Evolutionary conservation across 2,888 invertebrate species (phyloP), one percentile per base, ranked within the genome.

Genomic region (Tetranychus truncatus): DNA sequence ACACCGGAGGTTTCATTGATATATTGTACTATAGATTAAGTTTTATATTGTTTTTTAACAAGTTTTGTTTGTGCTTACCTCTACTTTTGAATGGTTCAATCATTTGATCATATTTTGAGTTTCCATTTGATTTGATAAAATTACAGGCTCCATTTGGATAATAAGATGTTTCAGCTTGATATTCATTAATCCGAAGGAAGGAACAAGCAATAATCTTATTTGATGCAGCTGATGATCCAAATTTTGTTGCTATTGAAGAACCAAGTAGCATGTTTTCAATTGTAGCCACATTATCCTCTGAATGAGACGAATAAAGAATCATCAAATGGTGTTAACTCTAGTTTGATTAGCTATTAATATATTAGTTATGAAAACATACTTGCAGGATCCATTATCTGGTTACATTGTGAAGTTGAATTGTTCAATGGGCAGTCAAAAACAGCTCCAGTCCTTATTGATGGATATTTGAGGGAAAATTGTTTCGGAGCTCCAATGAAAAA

Each of bases 141-240:
- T 24, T 20, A 69, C 69, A 69, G 11, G 20, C 34, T 20, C 69
- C 69, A 5, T 69, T 69, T 69, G 69, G 69, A 69, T 69, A 69
- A 8, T 69, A 18, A 3, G 69, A 69, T 34, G 34, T 34, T 6
- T 69, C 20, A 24, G 21, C 20, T 21, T 21, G 21, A 21, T 20
- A 18, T 11, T 21, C 21, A 20, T 69, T 69, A 20, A 21, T 24
- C 20, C 20, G 18, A 24, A 69, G 20, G 11, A 20, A 20, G 20
- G 69, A 69, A 69, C 69, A 69, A 69, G 55, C 7, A 55, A 55
- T 55, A 34, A 34, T 4, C 34, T 34, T 34, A 34, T 34, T 34
- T 34, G 34, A 34, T 55, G 55, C 55, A 15, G 55, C 9, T 55
- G 55, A 55, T 55, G 55, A 55, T 55, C 15, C 15, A 55, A 15